Percentiles rank a stretch among this genome's conserved stretches.
phyloP scores from a whole-genome alignment of 2,797 vertebrate species.

The Gallinago nigripennis region DNA sequence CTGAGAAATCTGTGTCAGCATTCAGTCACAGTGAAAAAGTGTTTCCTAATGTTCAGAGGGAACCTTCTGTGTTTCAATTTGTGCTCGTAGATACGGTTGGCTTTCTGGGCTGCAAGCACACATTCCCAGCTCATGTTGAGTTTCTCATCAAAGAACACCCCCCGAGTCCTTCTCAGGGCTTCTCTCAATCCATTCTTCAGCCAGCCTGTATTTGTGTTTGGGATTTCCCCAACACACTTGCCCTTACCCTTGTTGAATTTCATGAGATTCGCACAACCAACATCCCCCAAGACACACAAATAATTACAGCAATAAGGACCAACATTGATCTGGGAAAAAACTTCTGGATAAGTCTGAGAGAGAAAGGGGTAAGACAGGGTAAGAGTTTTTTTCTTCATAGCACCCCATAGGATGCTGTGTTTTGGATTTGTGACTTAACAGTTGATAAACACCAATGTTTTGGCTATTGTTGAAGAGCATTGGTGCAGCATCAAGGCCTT shows the following conservation, averaged over 20 bases:
- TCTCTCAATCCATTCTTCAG: neutral
- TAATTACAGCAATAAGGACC: neutral
- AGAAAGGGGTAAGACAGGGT: neutral
- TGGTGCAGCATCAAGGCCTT: neutral
- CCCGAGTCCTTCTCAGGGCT: neutral
- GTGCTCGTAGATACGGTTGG: neutral
- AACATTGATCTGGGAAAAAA: neutral
- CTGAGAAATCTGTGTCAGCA: neutral
- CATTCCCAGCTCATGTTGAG: neutral
- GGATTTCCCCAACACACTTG: neutral
- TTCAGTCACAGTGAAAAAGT: neutral
- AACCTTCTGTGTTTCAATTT: neutral
- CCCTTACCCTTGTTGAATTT: neutral
- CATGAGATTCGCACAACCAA: neutral
- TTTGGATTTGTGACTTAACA: neutral
- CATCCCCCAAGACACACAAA: neutral
- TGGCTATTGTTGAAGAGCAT: neutral
- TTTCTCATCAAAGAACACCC: neutral
- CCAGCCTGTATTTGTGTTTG: neutral
- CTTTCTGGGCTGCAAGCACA: neutral
- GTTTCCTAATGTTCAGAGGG: neutral
- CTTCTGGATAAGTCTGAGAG: neutral
- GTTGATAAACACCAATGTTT: neutral
- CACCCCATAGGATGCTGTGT: neutral
- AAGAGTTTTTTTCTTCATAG: neutral